Evolutionary conservation across 2,888 invertebrate genomes (phyloP).

Genomic region (Lasioglossum oenotherae): DNA sequence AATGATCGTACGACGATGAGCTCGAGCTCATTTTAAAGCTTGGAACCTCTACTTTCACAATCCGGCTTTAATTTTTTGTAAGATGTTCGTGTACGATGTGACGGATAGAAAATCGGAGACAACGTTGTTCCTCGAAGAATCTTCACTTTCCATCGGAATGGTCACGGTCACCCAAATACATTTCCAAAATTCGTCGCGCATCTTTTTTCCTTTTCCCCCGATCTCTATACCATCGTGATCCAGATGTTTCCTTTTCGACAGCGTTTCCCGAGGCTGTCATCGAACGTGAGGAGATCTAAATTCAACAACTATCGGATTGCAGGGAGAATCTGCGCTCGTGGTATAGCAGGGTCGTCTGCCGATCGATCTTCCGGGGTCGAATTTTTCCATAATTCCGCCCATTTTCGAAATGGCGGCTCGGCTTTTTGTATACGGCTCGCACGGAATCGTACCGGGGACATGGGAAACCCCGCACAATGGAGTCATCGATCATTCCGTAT

Average conservation of each 20-base stretch:
- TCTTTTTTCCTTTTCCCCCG: not conserved
- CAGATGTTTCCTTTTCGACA: constrained; percentile 20
- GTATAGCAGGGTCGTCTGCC: constrained; percentile 28
- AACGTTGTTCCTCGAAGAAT: not conserved
- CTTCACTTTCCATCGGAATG: not conserved
- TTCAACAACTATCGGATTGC: constrained; percentile 52
- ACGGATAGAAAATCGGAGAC: not conserved
- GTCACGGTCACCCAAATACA: not conserved
- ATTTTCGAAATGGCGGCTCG: constrained; percentile 80
- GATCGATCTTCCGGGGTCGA: constrained; percentile 75
- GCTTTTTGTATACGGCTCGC: constrained; percentile 75
- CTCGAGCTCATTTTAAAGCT: not conserved
- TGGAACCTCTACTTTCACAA: not conserved
- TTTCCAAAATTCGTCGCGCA: not conserved
- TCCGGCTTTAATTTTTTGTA: not conserved
- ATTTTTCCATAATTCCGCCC: constrained; percentile 82
- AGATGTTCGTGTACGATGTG: not conserved
- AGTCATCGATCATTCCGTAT: constrained; percentile 84
- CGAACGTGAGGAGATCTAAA: constrained; percentile 30
- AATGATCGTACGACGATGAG: not conserved
- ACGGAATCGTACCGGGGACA: constrained; percentile 74
- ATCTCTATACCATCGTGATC: not conserved
- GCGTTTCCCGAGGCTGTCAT: constrained; percentile 28
- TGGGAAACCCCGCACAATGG: constrained; percentile 81
- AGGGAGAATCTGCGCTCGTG: constrained; percentile 57